Base-by-base conservation (phyloP, 2,888 invertebrate genomes). In the Venustoraphidia nigricollis region DNA sequence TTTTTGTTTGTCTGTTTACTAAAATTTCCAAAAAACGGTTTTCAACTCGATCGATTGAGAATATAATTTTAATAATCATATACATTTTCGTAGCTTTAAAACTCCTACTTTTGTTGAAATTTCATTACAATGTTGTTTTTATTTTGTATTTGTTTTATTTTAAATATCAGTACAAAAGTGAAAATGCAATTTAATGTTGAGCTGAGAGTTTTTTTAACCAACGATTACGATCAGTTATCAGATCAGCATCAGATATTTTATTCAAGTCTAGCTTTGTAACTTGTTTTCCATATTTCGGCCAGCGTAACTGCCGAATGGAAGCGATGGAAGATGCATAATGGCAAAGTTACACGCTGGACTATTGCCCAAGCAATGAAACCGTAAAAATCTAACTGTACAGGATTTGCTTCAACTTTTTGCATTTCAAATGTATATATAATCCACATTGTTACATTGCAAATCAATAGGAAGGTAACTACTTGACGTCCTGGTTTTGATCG, bases 371-470 rank as follows among this genome's bases (percentile, higher is more conserved):
- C 84, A 53, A 91, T 78, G 65, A 84, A 87, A 48, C 94, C 94
- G 64, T 93, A 94, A 72, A 93, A 92, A 59, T 90, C 84, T 60
- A 91, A 75, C 75, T 91, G 87, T 65, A 86, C 89, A 55, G 93
- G 93, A 70, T 93, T 92, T 56, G 89, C 89, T 60, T 86, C 81
- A 52, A 93, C 91, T 70, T 93, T 92, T 69, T 91, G 90, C 56
- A 87, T 88, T 69, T 94, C 93, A 63, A 95, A 92, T 39, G 93
- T 93, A 68, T 92, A 91, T 60, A 94, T 89, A 55, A 92, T 83
- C 86, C 94, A 95, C 85, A 95, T 88, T 58, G 94, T 92, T 57
- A 95, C 84, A 68, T 95, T 95, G 70, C 90, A 90, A 63, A 95
- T 92, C 52, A 95, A 77, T 52, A 95, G 73, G 74, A 95, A 94